Evolutionary conservation across 2,888 invertebrate genomes (phyloP).

Genomic region (Erebia epiphron): DNA sequence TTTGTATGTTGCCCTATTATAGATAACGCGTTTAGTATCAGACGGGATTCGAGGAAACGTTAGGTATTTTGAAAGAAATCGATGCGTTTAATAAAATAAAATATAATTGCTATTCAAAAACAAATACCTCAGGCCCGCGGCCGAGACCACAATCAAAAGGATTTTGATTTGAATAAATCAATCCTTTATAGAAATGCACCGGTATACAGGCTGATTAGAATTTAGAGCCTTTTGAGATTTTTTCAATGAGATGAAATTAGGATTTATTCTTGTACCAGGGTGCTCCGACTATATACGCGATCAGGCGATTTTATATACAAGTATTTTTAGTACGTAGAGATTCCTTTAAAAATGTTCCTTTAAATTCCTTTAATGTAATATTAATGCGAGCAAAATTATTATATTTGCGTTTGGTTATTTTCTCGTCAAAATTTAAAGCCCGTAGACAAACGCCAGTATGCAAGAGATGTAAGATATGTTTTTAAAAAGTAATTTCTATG

Average conservation of each 20-base stretch:
- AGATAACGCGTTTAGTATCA: conserved; percentile 51
- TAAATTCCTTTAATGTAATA: too few relatives aligned
- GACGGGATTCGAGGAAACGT: conserved; percentile 76
- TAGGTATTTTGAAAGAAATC: conserved; percentile 62
- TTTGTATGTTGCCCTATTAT: conserved; percentile 32
- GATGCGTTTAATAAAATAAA: conserved; percentile 76
- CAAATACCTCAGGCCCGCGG: conserved; percentile 78
- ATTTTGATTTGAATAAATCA: conserved; percentile 82
- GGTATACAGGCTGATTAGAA: conserved; percentile 57
- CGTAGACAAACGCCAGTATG: too few relatives aligned
- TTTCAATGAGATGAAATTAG: neutral
- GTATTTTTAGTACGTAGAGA: too few relatives aligned
- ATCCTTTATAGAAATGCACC: conserved; percentile 79
- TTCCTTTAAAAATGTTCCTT: too few relatives aligned
- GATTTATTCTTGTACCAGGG: neutral
- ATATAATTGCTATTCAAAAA: conserved; percentile 82
- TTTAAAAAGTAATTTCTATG: too few relatives aligned
- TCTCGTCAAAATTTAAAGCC: too few relatives aligned
- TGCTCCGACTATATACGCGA: neutral
- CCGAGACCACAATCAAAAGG: conserved; percentile 72
- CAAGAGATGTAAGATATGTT: too few relatives aligned
- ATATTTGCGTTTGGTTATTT: too few relatives aligned
- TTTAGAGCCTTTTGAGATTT: neutral
- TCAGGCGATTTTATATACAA: too few relatives aligned
- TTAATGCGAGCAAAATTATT: too few relatives aligned